Evolutionary conservation across 1,140 invertebrate species (phyloP).

Genomic region (Drosophila melanica): DNA sequence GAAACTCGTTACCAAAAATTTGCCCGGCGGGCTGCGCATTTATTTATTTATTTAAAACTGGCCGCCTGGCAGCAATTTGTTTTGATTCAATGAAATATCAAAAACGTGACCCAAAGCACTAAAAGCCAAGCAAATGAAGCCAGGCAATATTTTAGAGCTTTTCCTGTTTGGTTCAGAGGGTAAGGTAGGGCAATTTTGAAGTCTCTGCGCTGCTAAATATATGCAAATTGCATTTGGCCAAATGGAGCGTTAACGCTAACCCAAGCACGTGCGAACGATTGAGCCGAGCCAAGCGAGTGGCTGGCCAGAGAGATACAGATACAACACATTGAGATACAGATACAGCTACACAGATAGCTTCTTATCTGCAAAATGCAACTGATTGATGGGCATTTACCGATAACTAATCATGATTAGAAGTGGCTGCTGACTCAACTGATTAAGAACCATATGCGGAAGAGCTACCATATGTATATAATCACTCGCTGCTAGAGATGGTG

Average conservation of each 20-base stretch:
- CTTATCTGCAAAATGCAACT: conserved; percentile 16
- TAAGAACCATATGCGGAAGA: conserved; percentile 29
- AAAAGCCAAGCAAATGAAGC: conserved; percentile 27
- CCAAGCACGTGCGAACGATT: conserved; percentile 75
- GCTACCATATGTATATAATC: conserved; percentile 1
- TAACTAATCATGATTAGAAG: conserved; percentile 20
- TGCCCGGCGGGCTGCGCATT: conserved; percentile 29
- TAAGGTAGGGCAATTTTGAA: neutral
- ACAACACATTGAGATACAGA: conserved; percentile 16
- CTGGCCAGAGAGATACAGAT: conserved; percentile 10
- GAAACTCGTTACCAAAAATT: conserved; percentile 59
- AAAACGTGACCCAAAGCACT: conserved; percentile 75
- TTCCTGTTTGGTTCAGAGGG: neutral
- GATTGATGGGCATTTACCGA: conserved; percentile 29
- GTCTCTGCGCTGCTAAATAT: conserved; percentile 50
- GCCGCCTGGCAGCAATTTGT: conserved; percentile 67
- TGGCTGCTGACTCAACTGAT: conserved; percentile 21
- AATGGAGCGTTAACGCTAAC: conserved; percentile 69
- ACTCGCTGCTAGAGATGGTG: neutral
- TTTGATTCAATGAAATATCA: conserved; percentile 83
- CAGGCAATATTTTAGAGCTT: conserved; percentile 34
- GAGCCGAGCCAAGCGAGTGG: conserved; percentile 23
- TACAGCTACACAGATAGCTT: conserved; percentile 12
- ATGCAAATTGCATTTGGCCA: conserved; percentile 70
- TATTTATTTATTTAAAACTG: conserved; percentile 72